Conservation (phyloP, 1,140 invertebrate species). For the Drosophila pruinosa region DNA sequence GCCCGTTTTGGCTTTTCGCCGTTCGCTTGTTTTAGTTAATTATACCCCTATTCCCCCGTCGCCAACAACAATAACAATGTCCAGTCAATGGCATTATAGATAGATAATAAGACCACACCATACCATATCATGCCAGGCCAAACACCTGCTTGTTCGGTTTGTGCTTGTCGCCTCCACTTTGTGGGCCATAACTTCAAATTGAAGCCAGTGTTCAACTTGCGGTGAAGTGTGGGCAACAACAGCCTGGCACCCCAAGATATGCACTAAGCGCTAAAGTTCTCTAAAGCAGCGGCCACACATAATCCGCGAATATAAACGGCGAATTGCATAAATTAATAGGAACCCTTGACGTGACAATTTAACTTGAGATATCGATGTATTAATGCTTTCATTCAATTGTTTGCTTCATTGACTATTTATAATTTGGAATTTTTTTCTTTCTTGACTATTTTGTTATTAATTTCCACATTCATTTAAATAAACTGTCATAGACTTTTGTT, state of each 20-base stretch:
- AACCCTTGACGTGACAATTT: too few species aligned
- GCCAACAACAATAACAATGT: conserved; percentile 20
- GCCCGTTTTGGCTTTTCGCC: conserved; percentile 32
- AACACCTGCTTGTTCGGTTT: conserved; percentile 17
- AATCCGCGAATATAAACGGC: too few species aligned
- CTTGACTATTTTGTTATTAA: not conserved
- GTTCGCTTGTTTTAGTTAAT: conserved; percentile 47
- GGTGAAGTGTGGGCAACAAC: conserved; percentile 33
- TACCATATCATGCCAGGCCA: not conserved
- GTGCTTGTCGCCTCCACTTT: conserved; percentile 44
- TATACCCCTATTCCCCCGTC: conserved; percentile 45
- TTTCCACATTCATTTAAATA: not conserved
- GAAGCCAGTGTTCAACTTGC: conserved; percentile 35
- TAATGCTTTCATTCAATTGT: too few species aligned
- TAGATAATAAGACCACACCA: conserved; percentile 54
- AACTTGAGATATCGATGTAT: too few species aligned
- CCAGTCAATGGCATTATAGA: conserved; percentile 55
- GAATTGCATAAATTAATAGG: too few species aligned
- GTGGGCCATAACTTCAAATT: conserved; percentile 59
- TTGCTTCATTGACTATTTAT: too few species aligned
- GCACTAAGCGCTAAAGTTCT: too few species aligned
- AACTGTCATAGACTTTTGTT: too few species aligned
- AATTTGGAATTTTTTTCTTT: not conserved
- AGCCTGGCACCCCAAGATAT: too few species aligned
- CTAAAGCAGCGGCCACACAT: too few species aligned